Evolutionary conservation across 2,797 vertebrate species (phyloP).

Genomic region (Nasua narica): DNA sequence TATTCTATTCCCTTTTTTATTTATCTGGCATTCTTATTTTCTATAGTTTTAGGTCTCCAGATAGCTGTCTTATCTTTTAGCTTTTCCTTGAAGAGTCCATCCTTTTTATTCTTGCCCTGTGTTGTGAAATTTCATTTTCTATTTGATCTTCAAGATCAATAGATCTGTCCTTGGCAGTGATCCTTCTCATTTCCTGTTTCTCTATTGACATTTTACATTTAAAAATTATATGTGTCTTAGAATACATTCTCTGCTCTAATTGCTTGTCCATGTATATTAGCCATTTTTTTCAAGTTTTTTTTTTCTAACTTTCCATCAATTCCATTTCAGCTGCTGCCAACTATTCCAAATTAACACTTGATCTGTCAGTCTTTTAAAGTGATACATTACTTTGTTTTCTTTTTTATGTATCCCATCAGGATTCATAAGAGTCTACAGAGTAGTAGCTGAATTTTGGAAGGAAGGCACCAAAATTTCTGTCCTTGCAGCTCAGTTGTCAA

Average conservation of each 20-base stretch:
- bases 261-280: neutral
- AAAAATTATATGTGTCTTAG: neutral
- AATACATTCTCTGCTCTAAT: neutral
- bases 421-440: neutral
- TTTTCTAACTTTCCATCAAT: neutral
- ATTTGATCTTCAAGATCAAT: constrained; percentile 7
- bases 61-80: neutral
- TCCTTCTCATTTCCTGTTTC: neutral
- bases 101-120: neutral
- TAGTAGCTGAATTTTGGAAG: neutral
- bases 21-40: neutral
- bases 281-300: neutral
- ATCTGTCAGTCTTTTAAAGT: neutral
- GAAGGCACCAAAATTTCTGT: neutral
- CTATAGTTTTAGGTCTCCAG: neutral
- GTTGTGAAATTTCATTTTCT: neutral
- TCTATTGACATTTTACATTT: neutral
- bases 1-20: neutral
- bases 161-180: neutral
- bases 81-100: neutral
- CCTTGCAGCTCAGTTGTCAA: neutral
- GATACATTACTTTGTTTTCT: neutral
- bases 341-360: neutral
- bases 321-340: neutral
- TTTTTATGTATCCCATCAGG: neutral